Base-by-base conservation (phyloP, 30 jellyfish, hydroid and myxozoan species). In the Hydractinia echinata region DNA sequence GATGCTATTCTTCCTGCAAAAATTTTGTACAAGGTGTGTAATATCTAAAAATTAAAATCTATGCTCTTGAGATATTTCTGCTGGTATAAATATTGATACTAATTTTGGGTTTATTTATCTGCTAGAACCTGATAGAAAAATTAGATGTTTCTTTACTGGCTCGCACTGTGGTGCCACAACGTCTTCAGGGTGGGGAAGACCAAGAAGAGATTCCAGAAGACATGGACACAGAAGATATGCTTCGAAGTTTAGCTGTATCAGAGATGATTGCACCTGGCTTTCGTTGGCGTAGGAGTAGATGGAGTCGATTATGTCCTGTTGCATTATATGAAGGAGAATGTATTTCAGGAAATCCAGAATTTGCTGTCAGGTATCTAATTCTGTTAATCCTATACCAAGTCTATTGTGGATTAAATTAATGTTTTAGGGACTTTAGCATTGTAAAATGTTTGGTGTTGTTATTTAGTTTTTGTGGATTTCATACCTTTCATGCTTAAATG, bases 251-350 rank as follows among this genome's bases (percentile, higher is more conserved):
- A 51, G 95, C 98, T 4, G 96, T 95, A 3, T 61, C 96, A 0
- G 89, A 83, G 60, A 72, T 67, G 84, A 69, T 92, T 51, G 93
- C 96, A 20, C 96, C 98, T 10, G 96, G 98, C 6, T 92, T 82
- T 67, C 72, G 98, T 10, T 92, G 98, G 98, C 79, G 96, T 52
- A 76, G 98, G 20, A 92, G 98, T 72, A 83, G 91, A 30, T 92
- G 98, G 98, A 96, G 95, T 16, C 61, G 92, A 15, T 30, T 76
- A n/a, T 92, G 98, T 56, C 98, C 98, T 14, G 98, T 92, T 55
- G 87, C 98, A 21, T 82, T 92, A 8, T 79, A 71, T 53, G 95
- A 86, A 70, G 98, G 98, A 8, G 58, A 73, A 68, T 14, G 83
- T 55, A 77, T 68, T n/a, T 88, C 68, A 54, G 98, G 98, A 21